Evolutionary conservation across 2,888 invertebrate species (phyloP), one percentile per base, ranked within the genome.

Genomic region (Calameuta filiformis): DNA sequence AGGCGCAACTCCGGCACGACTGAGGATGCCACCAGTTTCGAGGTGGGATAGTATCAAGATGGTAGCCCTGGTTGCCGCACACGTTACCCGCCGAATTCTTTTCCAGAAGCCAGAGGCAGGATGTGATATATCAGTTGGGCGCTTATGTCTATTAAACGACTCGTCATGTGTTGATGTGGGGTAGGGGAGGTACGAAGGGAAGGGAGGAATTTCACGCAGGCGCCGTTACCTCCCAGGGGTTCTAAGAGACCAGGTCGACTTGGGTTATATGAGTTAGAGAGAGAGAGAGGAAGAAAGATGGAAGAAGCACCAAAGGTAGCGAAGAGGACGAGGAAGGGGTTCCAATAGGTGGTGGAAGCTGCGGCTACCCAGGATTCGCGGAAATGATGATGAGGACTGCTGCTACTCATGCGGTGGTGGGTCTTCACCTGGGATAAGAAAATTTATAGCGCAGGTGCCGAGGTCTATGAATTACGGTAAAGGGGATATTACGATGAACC

Each of bases 1-100:
- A 85, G 86, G 84, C 86, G 82, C 88, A 90, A 89, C 90, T 88
- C 88, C 85, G 85, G 85, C 84, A 83, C 85, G 88, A 90, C 90
- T 90, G 90, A 87, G 85, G 84, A 83, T 82, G 77, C 69, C 71
- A 73, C 34, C 77, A 76, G 78, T 69, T 78, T 76, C 82, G 81
- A 83, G 80, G 81, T 82, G 83, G 83, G 84, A 84, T 84, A 84
- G 85, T 85, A 84, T 84, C 84, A 83, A 85, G 82, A 82, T 86
- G 83, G 83, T 82, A 80, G 82, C 80, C 81, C 83, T 81, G 82
- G 83, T 79, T 73, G 35, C 75, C 76, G 71, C 71, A 75, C 35
- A 69, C 35, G 56, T 31, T 56, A 33, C 35, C 31, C 75, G 80
- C 81, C 73, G 82, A 84, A 85, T 84, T 85, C 84, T 85, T 87